Conservation (phyloP, 2,888 invertebrate genomes). For the Drosophila ezoana region DNA sequence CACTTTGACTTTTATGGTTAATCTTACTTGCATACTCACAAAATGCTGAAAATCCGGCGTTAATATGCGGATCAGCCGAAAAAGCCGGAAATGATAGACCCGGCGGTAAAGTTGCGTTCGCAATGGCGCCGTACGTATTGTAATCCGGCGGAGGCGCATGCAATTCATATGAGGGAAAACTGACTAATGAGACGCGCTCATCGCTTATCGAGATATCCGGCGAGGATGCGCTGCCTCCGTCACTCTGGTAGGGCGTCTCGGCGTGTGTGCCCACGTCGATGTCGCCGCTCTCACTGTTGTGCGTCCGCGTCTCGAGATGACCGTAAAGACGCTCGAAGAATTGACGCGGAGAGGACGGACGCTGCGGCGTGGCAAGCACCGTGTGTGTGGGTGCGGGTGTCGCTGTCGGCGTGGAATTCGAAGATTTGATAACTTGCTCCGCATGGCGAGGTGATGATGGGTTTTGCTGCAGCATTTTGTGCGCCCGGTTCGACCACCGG, state of each 20-base stretch:
- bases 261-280: conserved; percentile 70
- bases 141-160: conserved; percentile 57
- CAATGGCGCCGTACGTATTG: conserved; percentile 32
- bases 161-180: conserved; percentile 62
- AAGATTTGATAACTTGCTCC: conserved; percentile 29
- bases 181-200: conserved; percentile 67
- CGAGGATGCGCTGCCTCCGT: conserved; percentile 82
- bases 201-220: conserved; percentile 83
- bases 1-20: neutral
- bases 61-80: conserved; percentile 81
- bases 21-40: conserved; percentile 74
- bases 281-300: conserved; percentile 64
- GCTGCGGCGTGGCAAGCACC: conserved; percentile 55
- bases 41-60: conserved; percentile 84
- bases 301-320: conserved; percentile 87
- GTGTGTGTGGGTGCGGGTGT: conserved; percentile 23
- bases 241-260: conserved; percentile 82
- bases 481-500: conserved; percentile 12
- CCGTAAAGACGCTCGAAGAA: conserved; percentile 93
- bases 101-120: conserved; percentile 41
- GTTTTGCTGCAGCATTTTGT: conserved; percentile 56
- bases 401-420: conserved; percentile 23
- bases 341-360: conserved; percentile 91
- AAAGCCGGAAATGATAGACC: conserved; percentile 77
- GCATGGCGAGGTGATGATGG: conserved; percentile 21